Percentiles rank a stretch among this genome's conserved stretches.
Evolutionary conservation across 1,140 invertebrate genomes (phyloP).

Genomic region (Chymomyza costata): DNA sequence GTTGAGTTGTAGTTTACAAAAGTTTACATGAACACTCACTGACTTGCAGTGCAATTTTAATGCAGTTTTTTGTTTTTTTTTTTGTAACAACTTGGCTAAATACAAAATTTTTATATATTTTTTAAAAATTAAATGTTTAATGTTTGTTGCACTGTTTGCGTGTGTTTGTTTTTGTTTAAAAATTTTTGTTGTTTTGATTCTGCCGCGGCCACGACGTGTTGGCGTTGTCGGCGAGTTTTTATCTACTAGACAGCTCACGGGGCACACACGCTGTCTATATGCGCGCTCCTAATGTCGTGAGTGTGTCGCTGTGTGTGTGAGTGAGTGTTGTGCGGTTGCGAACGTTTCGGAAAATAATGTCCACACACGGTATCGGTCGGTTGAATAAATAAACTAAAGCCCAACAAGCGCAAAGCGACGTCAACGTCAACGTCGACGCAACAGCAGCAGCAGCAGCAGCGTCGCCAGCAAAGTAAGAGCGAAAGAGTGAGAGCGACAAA

Average conservation of each 20-base stretch:
- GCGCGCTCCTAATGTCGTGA: slow-evolving; percentile 4
- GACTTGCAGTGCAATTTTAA: slow-evolving; percentile 4
- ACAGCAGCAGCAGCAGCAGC: too few relatives aligned
- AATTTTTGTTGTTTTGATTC: not conserved
- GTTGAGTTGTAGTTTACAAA: too few relatives aligned
- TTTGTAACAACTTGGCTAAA: too few relatives aligned
- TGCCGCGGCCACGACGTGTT: not conserved
- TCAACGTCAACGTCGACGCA: slow-evolving; percentile 9
- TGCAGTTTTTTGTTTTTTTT: slow-evolving; percentile 3
- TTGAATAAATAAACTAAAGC: slow-evolving; percentile 69
- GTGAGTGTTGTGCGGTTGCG: slow-evolving; percentile 45
- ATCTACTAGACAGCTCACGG: slow-evolving; percentile 65
- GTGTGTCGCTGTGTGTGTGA: slow-evolving; percentile 13
- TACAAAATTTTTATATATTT: too few relatives aligned
- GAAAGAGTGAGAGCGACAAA: not conserved
- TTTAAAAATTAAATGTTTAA: too few relatives aligned
- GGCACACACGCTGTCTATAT: slow-evolving; percentile 57
- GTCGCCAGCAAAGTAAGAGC: not conserved
- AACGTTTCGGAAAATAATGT: slow-evolving; percentile 73
- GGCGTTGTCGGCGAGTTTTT: slow-evolving; percentile 59
- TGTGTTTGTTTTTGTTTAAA: not conserved
- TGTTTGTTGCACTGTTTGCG: slow-evolving; percentile 10
- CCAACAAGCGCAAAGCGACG: slow-evolving; percentile 29
- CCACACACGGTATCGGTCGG: slow-evolving; percentile 66
- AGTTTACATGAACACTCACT: too few relatives aligned